Base-by-base conservation (phyloP, 2,888 invertebrate genomes). In the Aporophyla lueneburgensis region DNA sequence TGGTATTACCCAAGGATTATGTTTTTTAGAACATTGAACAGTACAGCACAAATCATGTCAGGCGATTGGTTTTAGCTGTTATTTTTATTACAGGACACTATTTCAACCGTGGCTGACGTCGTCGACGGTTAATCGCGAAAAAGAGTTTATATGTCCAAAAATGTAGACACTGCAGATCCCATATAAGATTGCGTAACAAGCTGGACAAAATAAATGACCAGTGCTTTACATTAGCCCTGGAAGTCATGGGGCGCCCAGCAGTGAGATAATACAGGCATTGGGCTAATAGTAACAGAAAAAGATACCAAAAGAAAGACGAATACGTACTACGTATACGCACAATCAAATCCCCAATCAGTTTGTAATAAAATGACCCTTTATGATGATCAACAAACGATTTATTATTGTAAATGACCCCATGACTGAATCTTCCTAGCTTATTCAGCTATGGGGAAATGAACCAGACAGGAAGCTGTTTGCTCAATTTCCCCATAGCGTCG, bases 1-100 rank as follows among this genome's bases (percentile, higher is more conserved):
- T 61, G 24, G 54, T 54, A 54, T 51, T 54, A 51, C 21, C 33
- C 21, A 10, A 74, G n/a, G n/a, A 80, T 40, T 21, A 54, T 27
- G 10, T 4, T 33, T 73, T 43, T 51, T 59, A 12, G 24, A 59
- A 72, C 21, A 54, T 40, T 14, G 62, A 80, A 80, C 81, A 73
- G 46, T 58, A 27, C 33, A 63, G 33, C 58, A 61, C 24, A 56
- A 74, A 74, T 81, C 33, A 46, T 74, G 54, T 56, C 24, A n/a
- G 61, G 0, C 6, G 27, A 33, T 66, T n/a, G 49, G 5, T 33
- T 73, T 63, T n/a, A 24, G 19, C 5, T 21, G n/a, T 19, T 0
- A 19, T 54, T 54, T 71, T 56, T 61, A 75, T 46, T 16, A 21
- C 21, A 5, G 16, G 14, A 5, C 19, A 46, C 1, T 24, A 27